A percentile compares a stretch with the other conserved stretches of the same genome.
These are phyloP conservation scores for Globodera rostochiensis DNA, from an alignment of 1,140 invertebrate genomes.

Conservation along the genomic window DNA sequence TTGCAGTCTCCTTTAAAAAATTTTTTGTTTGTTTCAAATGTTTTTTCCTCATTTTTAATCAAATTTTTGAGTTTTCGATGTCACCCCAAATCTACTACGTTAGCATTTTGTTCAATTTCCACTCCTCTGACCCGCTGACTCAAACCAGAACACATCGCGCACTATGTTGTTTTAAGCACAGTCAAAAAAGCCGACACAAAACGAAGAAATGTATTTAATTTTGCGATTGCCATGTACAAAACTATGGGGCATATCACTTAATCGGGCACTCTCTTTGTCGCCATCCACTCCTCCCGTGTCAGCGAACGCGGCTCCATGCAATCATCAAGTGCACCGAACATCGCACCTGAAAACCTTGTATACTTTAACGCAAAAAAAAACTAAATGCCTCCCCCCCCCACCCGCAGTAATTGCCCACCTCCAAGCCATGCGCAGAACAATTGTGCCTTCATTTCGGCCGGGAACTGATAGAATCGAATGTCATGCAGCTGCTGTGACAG, in stretches of 20 bases:
- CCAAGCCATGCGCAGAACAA: conserved; percentile 46
- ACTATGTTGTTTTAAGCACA: too few species aligned
- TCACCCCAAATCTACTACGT: too few species aligned
- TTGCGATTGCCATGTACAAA: too few species aligned
- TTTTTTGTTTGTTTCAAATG: too few species aligned
- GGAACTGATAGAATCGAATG: conserved; percentile 45
- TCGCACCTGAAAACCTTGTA: conserved; percentile 16
- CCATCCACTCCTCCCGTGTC: conserved; percentile 48
- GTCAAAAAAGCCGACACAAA: too few species aligned
- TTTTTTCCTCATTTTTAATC: too few species aligned
- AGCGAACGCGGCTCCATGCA: conserved; percentile 35
- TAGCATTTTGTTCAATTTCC: too few species aligned
- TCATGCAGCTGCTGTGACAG: conserved; percentile 16
- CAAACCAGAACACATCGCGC: too few species aligned
- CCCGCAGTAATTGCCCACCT: conserved; percentile 14
- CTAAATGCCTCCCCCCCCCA: background rate
- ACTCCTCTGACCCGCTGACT: too few species aligned
- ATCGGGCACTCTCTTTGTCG: conserved; percentile 33
- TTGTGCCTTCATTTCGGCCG: conserved; percentile 26
- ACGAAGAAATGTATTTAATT: too few species aligned
- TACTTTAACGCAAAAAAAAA: background rate
- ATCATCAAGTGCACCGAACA: conserved; percentile 40
- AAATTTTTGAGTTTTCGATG: too few species aligned
- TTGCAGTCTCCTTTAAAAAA: too few species aligned
- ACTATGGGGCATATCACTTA: conserved; percentile 18